A percentile compares a stretch with the other conserved stretches of the same genome.
Evolutionary conservation across 2,797 vertebrate genomes (phyloP).

Genomic region (Tympanoctomys barrerae): DNA sequence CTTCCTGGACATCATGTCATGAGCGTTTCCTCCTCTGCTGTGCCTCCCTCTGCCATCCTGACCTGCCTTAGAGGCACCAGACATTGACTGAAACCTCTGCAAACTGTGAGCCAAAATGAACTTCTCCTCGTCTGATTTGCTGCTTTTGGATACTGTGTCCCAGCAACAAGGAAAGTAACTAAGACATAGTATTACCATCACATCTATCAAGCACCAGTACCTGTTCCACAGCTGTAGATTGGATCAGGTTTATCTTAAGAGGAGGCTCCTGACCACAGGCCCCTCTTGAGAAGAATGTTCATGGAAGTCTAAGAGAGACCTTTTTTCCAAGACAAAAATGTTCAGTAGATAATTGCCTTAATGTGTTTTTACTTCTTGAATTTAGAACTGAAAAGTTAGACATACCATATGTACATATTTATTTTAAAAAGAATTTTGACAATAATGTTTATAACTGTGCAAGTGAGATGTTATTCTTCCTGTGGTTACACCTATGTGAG

Average conservation of each 20-base stretch:
- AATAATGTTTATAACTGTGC: background rate
- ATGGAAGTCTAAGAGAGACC: background rate
- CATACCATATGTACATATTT: background rate
- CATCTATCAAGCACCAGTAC: background rate
- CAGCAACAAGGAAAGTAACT: background rate
- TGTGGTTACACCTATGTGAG: background rate
- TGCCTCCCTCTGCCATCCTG: background rate
- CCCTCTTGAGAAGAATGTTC: background rate
- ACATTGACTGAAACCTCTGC: background rate
- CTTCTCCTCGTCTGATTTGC: background rate
- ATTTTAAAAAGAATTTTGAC: slow-evolving; percentile 19
- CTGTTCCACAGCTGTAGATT: background rate
- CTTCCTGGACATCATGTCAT: background rate
- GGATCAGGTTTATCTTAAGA: background rate
- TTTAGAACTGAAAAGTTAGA: slow-evolving; percentile 6
- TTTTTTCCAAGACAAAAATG: background rate
- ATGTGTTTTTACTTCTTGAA: background rate
- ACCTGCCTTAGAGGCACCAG: background rate
- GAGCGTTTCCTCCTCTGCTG: background rate
- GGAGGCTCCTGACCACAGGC: background rate
- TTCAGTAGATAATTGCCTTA: background rate
- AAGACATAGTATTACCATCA: background rate
- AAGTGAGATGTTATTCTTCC: background rate
- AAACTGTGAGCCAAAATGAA: background rate
- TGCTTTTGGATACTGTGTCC: background rate